Base-by-base conservation (phyloP, 2,888 invertebrate genomes). In the Eupeodes latifasciatus region DNA sequence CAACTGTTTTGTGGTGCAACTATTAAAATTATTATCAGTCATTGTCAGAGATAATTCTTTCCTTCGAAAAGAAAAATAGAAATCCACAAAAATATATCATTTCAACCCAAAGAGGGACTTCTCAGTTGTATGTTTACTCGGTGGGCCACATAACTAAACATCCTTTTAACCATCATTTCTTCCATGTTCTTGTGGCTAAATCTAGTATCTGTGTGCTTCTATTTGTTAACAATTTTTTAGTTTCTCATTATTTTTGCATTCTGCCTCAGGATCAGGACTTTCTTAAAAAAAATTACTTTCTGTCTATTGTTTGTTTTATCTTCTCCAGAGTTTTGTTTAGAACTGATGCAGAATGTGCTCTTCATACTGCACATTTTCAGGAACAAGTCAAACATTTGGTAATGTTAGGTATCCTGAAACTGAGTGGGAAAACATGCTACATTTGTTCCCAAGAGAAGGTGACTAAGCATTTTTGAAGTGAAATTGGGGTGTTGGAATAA, bases 11-110 rank as follows among this genome's bases (percentile, higher is more conserved):
- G 47, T 47, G 47, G 64, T 66, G 27, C 19, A 66, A 27, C 47
- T 27, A 66, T 47, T 66, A 66, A 47, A 66, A 66, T 66, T 66
- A 64, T 64, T 64, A 66, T 66, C 47, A 47, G 12, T 66, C 47
- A 66, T 64, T 66, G 64, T 66, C 62, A 62, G 40, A 40, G 0
- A 62, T 40, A 40, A 40, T 62, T 62, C 62, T 62, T 44, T 66
- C 7, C 47, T 14, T 27, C 12, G 12, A 47, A 27, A 66, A 47
- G 27, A 27, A 47, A 12, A 10, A 12, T 19, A n/a, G n/a, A 36
- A n/a, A n/a, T 40, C 10, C 40, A 27, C 40, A 44, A 44, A 62
- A 16, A 16, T 0, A 7, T 2, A 44, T 3, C 9, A 64, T 19
- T 64, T 47, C 19, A 47, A 64, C 14, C 53, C 36, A 69, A 6